A percentile compares a stretch with the other conserved stretches of the same genome.
Conservation (phyloP, 2,797 vertebrate genomes). For the Phrynocephalus forsythii region DNA sequence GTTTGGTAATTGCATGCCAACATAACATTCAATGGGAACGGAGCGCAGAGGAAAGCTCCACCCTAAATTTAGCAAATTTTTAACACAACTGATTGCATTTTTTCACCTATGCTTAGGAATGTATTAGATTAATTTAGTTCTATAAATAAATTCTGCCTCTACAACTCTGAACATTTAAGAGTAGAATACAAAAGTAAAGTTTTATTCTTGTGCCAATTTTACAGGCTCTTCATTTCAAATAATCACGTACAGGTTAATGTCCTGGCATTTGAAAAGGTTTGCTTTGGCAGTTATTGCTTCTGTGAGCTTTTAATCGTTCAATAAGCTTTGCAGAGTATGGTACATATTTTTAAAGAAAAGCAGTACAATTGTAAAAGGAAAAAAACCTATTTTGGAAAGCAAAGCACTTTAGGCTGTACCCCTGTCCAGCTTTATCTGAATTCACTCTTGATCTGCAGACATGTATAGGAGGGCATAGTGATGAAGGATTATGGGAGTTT, state of each 20-base stretch:
- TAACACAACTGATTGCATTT: constrained; percentile 6
- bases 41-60: constrained; percentile 40
- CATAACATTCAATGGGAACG: constrained; percentile 40
- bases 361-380: no score
- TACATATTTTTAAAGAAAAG: no score
- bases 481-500: no score
- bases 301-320: not conserved
- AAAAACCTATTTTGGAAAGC: no score
- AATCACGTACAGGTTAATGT: no score
- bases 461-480: no score
- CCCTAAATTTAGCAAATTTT: constrained; percentile 1
- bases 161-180: not conserved
- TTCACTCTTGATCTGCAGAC: no score
- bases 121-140: not conserved
- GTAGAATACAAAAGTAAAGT: not conserved
- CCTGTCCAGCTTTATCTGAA: no score
- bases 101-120: not conserved
- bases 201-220: no score
- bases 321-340: no score
- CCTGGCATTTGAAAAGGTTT: not conserved
- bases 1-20: constrained; percentile 39
- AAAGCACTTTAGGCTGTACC: no score
- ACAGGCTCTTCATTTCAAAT: no score
- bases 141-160: not conserved
- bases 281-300: not conserved